These are phyloP conservation scores for Tricholauxania praeusta DNA, from an alignment of 2,888 invertebrate species.

Conservation along the genomic window DNA sequence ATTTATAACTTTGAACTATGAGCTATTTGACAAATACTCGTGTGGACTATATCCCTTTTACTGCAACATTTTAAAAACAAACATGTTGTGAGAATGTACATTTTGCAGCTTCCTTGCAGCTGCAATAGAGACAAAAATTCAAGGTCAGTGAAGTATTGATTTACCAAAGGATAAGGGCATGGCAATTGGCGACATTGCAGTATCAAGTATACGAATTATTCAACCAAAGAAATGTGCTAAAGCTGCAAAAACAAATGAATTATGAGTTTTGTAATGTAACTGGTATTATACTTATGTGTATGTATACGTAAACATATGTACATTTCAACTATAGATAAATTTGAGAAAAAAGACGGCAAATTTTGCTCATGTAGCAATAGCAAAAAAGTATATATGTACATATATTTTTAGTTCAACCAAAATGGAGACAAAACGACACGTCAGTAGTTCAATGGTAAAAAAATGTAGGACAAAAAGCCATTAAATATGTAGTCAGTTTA, in stretches of 20 bases:
- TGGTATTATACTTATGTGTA: too few relatives aligned
- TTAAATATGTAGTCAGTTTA: too few relatives aligned
- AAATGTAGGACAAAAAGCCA: too few relatives aligned
- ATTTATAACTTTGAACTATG: too few relatives aligned
- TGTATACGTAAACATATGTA: too few relatives aligned
- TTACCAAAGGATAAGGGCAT: conserved; percentile 22
- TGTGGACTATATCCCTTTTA: background rate
- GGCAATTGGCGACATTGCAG: conserved; percentile 2
- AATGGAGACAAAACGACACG: conserved; percentile 60
- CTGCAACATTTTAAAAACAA: background rate
- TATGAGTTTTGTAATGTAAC: too few relatives aligned
- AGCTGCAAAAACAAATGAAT: too few relatives aligned
- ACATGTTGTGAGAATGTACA: background rate
- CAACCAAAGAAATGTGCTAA: background rate
- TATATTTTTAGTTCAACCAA: too few relatives aligned
- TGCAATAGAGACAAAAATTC: conserved; percentile 44
- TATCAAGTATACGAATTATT: background rate
- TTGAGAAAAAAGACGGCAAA: too few relatives aligned
- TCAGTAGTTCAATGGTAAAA: conserved; percentile 49
- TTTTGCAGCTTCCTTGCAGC: background rate
- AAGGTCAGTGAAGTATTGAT: conserved; percentile 30
- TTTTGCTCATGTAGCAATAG: too few relatives aligned
- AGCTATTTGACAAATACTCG: background rate
- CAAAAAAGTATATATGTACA: too few relatives aligned
- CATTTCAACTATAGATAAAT: too few relatives aligned